A percentile compares a stretch with the other conserved stretches of the same genome.
Evolutionary conservation across 2,797 vertebrate species (phyloP).

Genomic region (Bucorvus abyssinicus): DNA sequence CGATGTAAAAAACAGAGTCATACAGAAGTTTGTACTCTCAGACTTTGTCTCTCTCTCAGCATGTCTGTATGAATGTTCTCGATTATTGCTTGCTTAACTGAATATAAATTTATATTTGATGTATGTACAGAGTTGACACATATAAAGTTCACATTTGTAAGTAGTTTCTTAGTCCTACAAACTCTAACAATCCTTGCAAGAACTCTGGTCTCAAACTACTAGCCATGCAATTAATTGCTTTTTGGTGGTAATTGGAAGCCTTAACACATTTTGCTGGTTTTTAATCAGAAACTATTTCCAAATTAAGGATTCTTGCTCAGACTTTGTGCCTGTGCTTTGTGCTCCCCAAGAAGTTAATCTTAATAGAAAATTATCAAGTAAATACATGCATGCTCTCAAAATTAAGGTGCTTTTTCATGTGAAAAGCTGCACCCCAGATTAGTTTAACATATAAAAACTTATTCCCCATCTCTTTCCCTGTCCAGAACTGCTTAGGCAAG

Average conservation of each 20-base stretch:
- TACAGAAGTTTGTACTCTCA: not conserved
- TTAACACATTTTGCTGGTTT: conserved; percentile 22
- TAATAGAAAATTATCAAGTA: not conserved
- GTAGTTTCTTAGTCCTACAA: not conserved
- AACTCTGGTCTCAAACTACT: conserved; percentile 25
- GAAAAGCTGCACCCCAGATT: not conserved
- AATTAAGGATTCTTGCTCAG: conserved; percentile 2
- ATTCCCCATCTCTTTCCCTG: not conserved
- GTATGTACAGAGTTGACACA: not conserved
- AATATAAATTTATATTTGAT: not conserved
- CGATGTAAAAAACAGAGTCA: not conserved
- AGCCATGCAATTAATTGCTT: conserved; percentile 58
- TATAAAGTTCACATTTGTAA: not conserved
- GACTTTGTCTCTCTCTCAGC: not conserved
- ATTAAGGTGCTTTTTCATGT: not conserved
- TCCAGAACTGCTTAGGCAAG: not conserved
- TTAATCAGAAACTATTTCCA: conserved; percentile 6
- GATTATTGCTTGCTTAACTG: not conserved
- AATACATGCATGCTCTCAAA: not conserved
- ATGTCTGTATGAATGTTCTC: not conserved
- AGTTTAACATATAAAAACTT: not conserved
- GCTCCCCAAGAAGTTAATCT: not conserved
- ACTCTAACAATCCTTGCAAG: conserved; percentile 14
- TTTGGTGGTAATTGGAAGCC: conserved; percentile 19
- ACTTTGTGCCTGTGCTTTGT: not conserved